Evolutionary conservation across 2,888 invertebrate species (phyloP), one percentile per base, ranked within the genome.

Genomic region (Agrochola lota): DNA sequence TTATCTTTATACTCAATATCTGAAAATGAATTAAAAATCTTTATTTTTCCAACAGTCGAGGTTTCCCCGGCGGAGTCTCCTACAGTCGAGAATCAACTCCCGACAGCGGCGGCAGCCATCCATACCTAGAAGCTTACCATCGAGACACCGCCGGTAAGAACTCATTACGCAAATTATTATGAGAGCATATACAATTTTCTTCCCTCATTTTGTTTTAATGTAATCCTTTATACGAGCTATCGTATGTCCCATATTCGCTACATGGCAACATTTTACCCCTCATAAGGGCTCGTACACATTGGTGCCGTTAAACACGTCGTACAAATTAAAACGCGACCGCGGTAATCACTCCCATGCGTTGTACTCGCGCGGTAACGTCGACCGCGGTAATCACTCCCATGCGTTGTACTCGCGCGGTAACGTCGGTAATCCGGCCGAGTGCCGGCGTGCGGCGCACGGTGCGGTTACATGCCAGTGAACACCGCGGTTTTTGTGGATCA

Each of bases 81-180:
- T 98, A 98, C 94, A 98, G 98, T 95, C 97, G 98, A 90, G 98
- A 99, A 95, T 98, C 98, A 83, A 98, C 98, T 72, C 98, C 98
- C 7, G 98, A 99, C 94, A 98, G 98, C 91, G 98, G 98, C 71
- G 98, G 98, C 80, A 98, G 98, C 75, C 98, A 98, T 96, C 97
- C 97, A 4, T 99, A 98, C 94, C 97, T 98, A 95, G 98, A 99
- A 94, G 98, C 98, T 83, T 99, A 98, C 94, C 97, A 97, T 91
- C 97, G 98, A 92, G 98, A 98, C 94, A 98, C 98, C 57, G 98
- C 98, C 91, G 98, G 98, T 98, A 94, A 97, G 97, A 94, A 74
- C 57, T 78, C 77, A 80, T 70, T 80, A 84, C 52, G 30, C 57
- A 74, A 86, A 87, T 81, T 72, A 81, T 77, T 62, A 80, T 57